Evolutionary conservation across 2,797 vertebrate genomes (phyloP), one percentile per base, ranked within the genome.

Genomic region (Numenius phaeopus): DNA sequence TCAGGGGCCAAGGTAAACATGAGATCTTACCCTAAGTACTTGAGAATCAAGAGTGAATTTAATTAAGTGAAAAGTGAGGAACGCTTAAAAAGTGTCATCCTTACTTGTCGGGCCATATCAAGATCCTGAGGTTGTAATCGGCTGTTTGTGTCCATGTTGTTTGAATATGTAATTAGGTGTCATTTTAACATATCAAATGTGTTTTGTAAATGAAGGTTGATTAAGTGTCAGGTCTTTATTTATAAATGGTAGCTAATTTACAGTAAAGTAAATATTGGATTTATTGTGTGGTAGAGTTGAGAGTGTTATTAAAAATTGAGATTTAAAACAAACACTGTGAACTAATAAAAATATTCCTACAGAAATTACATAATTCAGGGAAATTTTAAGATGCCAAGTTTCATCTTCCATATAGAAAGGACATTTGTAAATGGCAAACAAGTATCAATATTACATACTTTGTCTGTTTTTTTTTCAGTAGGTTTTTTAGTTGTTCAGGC

Each of bases 81-180:
- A 87, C 9, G 59, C 71, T 76, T 83, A 66, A 80, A 95, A 96
- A 95, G 89, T 95, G 95, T 86, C 52, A 94, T 95, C 42, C 87
- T 97, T 97, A 95, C 81, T 70, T 96, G 88, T 97, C 93, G 70
- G 84, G 88, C 72, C 73, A 87, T 94, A 94, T 96, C 73, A 78
- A 95, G 85, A 96, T 96, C 80, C 82, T 83, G 94, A 85, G 90
- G 66, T 95, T 90, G 86, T 96, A 97, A 97, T 97, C 96, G 94
- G 95, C 95, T 98, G 88, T 96, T 97, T 92, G 83, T 97, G 95
- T 95, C 87, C 86, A 76, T 97, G 95, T 76, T 97, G 92, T 97
- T 97, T 97, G 96, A 97, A 93, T 98, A 92, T 96, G 94, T 97
- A 97, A 96, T 96, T 96, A 97, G 95, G 94, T 97, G 97, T 97